Evolutionary conservation across 2,888 invertebrate genomes (phyloP).

Genomic region (Junonia oenone): DNA sequence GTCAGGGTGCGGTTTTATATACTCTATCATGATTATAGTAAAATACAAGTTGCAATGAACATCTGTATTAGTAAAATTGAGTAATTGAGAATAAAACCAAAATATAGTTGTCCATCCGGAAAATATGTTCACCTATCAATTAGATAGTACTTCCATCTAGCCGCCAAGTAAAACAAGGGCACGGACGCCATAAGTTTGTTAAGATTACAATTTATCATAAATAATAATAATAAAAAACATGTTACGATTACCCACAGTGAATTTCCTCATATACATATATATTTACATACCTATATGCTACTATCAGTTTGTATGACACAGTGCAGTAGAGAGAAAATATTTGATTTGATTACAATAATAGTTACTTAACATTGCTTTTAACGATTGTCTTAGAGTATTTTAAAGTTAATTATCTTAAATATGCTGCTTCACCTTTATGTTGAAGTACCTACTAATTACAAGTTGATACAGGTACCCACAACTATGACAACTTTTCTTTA

Average conservation of each 20-base stretch:
- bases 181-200: neutral
- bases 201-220: no score
- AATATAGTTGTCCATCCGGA: slow-evolving; percentile 6
- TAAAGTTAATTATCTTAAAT: no score
- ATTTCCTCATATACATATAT: neutral
- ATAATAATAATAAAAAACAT: no score
- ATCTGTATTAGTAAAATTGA: slow-evolving; percentile 6
- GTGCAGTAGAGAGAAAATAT: no score
- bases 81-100: neutral
- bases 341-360: no score
- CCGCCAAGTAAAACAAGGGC: neutral
- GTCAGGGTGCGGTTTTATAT: slow-evolving; percentile 71
- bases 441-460: no score
- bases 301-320: no score
- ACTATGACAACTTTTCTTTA: no score
- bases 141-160: slow-evolving; percentile 6
- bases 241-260: neutral
- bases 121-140: slow-evolving; percentile 11
- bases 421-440: no score
- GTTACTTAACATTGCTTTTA: no score
- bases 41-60: slow-evolving; percentile 26
- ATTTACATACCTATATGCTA: neutral
- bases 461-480: no score
- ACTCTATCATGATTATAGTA: slow-evolving; percentile 38
- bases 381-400: no score